Conservation (phyloP, 2,113 vertebrate species). For the Mixornis gularis region DNA sequence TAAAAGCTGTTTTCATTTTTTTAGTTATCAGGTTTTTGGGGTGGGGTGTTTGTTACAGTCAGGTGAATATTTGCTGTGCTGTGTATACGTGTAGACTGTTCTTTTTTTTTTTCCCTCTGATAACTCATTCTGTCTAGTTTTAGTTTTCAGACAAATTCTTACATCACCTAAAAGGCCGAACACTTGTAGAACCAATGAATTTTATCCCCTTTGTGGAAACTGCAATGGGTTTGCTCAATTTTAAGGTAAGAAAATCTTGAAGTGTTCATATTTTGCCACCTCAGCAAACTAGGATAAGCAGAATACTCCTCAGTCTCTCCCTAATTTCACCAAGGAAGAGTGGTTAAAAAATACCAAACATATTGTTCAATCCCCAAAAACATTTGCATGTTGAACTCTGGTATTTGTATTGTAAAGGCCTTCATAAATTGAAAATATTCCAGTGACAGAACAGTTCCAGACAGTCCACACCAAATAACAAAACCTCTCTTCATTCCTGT, state of each 20-base stretch:
- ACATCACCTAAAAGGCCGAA: constrained; percentile 84
- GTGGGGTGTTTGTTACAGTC: neutral
- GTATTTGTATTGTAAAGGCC: neutral
- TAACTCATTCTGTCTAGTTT: constrained; percentile 66
- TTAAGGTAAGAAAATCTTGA: constrained; percentile 86
- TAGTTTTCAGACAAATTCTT: constrained; percentile 96
- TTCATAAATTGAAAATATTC: neutral
- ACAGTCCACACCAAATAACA: neutral
- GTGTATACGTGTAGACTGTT: neutral
- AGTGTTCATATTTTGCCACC: constrained; percentile 34
- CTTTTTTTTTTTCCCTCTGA: neutral
- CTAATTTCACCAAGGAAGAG: neutral
- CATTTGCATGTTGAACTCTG: neutral
- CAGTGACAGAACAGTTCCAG: neutral
- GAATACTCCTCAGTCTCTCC: neutral
- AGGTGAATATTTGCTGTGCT: constrained; percentile 45
- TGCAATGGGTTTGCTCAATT: constrained; percentile 94
- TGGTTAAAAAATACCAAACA: neutral
- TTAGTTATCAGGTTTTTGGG: neutral
- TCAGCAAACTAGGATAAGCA: neutral
- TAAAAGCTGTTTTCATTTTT: constrained; percentile 1
- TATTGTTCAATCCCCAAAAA: neutral
- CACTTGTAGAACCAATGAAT: constrained; percentile 87
- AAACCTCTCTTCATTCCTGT: neutral
- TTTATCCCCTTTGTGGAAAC: constrained; percentile 99